Percentiles rank a stretch among this genome's conserved stretches.
phyloP scores from a whole-genome alignment of 2,888 invertebrate species.

The Spialia ferax region DNA sequence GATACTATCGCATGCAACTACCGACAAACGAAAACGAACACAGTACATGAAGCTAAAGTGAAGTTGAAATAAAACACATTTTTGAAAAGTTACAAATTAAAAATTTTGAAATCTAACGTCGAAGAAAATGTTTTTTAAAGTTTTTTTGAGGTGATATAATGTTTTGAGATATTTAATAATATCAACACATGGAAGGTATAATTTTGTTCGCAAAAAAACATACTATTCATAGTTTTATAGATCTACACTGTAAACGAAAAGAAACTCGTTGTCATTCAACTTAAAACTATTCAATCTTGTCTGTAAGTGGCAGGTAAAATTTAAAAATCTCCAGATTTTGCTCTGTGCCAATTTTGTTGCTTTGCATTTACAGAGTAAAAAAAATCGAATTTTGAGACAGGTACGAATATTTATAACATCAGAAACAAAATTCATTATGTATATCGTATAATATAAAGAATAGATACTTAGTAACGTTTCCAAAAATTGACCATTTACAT shows the following conservation, averaged over 20 bases:
- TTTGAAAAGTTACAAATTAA: constrained; percentile 4
- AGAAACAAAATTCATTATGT: no score
- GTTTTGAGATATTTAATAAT: background rate
- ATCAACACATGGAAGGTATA: background rate
- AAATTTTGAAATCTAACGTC: background rate
- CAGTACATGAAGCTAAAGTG: constrained; percentile 21
- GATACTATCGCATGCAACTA: constrained; percentile 28
- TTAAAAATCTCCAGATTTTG: no score
- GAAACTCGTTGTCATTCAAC: no score
- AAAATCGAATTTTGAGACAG: background rate
- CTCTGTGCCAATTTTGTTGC: constrained; percentile 4
- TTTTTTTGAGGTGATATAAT: no score
- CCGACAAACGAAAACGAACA: constrained; percentile 23
- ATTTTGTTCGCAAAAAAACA: background rate
- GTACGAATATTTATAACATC: no score
- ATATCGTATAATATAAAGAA: no score
- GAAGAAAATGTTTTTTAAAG: background rate
- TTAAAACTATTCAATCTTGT: no score
- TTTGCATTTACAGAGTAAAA: background rate
- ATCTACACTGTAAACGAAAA: background rate
- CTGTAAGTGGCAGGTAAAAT: no score
- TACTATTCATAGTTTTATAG: background rate
- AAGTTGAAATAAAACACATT: constrained; percentile 24
- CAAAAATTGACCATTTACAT: no score
- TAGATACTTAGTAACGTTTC: no score